Percentiles rank a stretch among this genome's conserved stretches.
Evolutionary conservation across 2,113 vertebrate genomes (phyloP).

Genomic region (Megaceryle maxima): DNA sequence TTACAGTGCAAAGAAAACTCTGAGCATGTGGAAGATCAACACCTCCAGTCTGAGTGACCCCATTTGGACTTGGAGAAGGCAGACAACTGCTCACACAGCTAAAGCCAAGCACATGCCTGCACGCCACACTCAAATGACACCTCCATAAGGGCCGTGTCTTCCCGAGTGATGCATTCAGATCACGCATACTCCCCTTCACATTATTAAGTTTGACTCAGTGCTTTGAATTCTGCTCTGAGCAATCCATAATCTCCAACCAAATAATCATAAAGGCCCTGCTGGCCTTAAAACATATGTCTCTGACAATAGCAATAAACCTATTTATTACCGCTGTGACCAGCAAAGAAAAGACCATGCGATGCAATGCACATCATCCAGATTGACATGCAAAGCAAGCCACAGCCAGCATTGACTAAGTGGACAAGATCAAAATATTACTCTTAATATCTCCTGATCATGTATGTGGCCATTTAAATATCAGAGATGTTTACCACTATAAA

Average conservation of each 20-base stretch:
- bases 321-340: slow-evolving; percentile 57
- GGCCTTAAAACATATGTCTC: slow-evolving; percentile 61
- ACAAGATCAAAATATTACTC: not conserved
- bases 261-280: slow-evolving; percentile 57
- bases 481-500: not conserved
- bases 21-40: not conserved
- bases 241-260: slow-evolving; percentile 59
- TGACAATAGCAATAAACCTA: slow-evolving; percentile 62
- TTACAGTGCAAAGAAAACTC: not conserved
- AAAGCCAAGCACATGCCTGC: not conserved
- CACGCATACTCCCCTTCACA: not conserved
- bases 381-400: not conserved
- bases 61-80: not conserved
- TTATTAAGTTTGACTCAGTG: slow-evolving; percentile 51
- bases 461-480: slow-evolving; percentile 33
- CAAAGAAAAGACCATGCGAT: not conserved
- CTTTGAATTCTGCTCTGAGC: slow-evolving; percentile 48
- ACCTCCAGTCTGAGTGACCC: not conserved
- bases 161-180: not conserved
- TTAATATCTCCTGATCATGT: slow-evolving; percentile 14
- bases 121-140: not conserved
- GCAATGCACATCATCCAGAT: not conserved
- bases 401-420: not conserved
- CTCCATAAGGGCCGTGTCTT: not conserved
- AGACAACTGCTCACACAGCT: not conserved